Evolutionary conservation across 1,140 invertebrate species (phyloP), one percentile per base, ranked within the genome.

Genomic region (Formica selysi): DNA sequence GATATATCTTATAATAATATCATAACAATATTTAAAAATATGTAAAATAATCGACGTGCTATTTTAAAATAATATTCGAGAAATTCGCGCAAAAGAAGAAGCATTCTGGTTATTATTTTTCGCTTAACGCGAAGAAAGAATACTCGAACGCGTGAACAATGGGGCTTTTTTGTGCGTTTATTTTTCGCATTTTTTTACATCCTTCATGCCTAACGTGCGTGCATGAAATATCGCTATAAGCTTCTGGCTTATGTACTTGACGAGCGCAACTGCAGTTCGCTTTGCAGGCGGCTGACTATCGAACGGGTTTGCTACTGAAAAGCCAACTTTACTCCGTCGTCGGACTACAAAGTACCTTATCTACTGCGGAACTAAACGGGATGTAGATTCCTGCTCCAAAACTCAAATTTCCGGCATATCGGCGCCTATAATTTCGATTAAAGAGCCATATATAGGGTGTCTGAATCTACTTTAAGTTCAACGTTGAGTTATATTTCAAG

Each of bases 291-390:
- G 67, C 79, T 73, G 79, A 74, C 79, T 83, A 74, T 83, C 79
- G 54, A 83, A 61, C 79, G 68, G 22, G 54, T 38, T 61, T 48
- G 68, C 79, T 83, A 74, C 79, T 83, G 38, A 48, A 73, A 73
- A 36, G 51, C 22, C 38, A 61, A 48, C 79, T 74, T 73, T 62
- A 64, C 54, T 11, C 54, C 22, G 54, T 61, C 26, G 38, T n/a
- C n/a, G 26, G 79, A 83, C 79, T 74, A 74, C 57, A 83, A 83
- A 73, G 54, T 74, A n/a, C 26, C 54, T 57, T 32, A 73, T 83
- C 68, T 74, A 61, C 54, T 74, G 79, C 68, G n/a, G 61, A 26
- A 44, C 65, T 81, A 26, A 48, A 68, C 29, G 29, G 32, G 48
- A 81, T 62, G 36, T 48, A 80, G 76, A 73, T 73, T 26, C 79